Percentiles rank a stretch among this genome's conserved stretches.
phyloP scores from a whole-genome alignment of 2,113 vertebrate genomes.

The Clupea harengus region DNA sequence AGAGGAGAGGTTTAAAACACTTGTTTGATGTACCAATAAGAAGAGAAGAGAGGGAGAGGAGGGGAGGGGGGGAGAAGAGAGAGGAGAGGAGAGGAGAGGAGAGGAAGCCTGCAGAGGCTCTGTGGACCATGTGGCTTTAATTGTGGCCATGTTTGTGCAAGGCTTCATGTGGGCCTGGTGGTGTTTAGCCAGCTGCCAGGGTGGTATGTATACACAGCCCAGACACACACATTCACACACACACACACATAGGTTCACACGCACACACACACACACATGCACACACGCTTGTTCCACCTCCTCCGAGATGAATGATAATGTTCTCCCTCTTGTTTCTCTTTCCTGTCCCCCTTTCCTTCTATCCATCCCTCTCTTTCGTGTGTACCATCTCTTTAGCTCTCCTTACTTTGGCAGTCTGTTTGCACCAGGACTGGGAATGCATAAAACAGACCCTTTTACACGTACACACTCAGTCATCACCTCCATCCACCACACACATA shows the following conservation, averaged over 20 bases:
- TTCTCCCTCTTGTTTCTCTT: neutral
- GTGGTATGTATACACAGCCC: slow-evolving; percentile 60
- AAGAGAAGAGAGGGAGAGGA: neutral
- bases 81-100: slow-evolving; percentile 11
- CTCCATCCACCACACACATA: neutral
- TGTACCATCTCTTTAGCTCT: neutral
- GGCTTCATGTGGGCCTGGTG: slow-evolving; percentile 43
- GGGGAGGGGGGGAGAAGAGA: too few species aligned
- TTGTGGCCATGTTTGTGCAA: slow-evolving; percentile 55
- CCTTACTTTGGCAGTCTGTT: neutral
- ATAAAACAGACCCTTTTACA: slow-evolving; percentile 1
- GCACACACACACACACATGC: neutral
- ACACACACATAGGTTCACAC: neutral
- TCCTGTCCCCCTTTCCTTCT: neutral
- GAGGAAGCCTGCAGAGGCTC: slow-evolving; percentile 11
- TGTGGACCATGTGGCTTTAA: slow-evolving; percentile 55
- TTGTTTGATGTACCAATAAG: neutral
- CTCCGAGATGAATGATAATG: neutral
- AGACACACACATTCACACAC: slow-evolving; percentile 11
- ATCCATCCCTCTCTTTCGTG: neutral
- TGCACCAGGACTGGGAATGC: neutral
- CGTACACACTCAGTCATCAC: neutral
- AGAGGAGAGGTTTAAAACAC: neutral
- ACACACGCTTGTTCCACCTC: neutral
- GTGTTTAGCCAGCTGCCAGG: slow-evolving; percentile 53